Evolutionary conservation across 2,888 invertebrate genomes (phyloP).

Genomic region (Conomelus anceps): DNA sequence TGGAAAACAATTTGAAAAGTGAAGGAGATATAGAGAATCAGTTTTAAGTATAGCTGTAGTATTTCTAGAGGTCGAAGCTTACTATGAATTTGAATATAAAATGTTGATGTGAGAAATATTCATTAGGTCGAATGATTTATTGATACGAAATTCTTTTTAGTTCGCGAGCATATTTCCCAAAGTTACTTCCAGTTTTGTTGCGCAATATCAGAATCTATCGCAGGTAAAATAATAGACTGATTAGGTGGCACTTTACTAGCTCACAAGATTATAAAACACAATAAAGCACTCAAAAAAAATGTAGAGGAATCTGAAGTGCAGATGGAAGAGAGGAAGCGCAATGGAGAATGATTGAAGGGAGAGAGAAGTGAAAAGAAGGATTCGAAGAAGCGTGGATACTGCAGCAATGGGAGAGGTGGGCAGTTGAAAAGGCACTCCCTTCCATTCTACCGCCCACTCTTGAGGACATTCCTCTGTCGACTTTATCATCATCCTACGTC

Average conservation of each 20-base stretch:
- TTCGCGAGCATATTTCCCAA: not conserved
- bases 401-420: not conserved
- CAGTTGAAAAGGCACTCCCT: not conserved
- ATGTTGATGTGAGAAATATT: not conserved
- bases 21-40: not conserved
- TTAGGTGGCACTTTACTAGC: not conserved
- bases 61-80: not conserved
- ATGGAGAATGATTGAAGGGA: not conserved
- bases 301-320: not conserved
- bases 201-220: not conserved
- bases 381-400: not conserved
- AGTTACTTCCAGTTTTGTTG: not conserved
- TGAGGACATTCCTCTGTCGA: not conserved
- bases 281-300: not conserved
- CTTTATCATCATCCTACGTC: not conserved
- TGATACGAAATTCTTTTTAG: not conserved
- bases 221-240: not conserved
- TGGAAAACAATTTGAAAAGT: not conserved
- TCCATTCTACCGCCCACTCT: not conserved
- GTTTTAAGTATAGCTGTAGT: not conserved
- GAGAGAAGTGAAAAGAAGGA: not conserved
- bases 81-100: not conserved
- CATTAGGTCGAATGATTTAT: not conserved
- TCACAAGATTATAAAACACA: not conserved
- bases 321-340: not conserved